Conservation (phyloP, 2,888 invertebrate genomes). For the Platypus cylindrus region DNA sequence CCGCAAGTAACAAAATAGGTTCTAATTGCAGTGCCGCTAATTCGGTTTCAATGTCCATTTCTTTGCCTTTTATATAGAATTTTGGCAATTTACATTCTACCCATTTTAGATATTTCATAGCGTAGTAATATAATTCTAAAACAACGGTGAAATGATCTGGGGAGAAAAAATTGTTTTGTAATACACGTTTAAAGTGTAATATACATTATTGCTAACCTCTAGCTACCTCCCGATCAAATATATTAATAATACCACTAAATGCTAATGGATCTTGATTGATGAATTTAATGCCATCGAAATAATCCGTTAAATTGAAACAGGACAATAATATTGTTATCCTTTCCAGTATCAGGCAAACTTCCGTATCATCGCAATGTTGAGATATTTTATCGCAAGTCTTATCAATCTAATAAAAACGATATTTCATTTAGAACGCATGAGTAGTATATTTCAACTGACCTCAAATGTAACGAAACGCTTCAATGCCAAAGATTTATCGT, state of each 20-base stretch:
- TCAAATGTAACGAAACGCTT: conserved; percentile 3
- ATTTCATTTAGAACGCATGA: not conserved
- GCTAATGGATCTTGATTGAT: conserved; percentile 10
- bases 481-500: conserved; percentile 5
- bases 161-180: not conserved
- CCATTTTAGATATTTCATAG: conserved; percentile 8
- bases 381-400: conserved; percentile 7
- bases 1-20: conserved; percentile 5
- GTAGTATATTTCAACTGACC: conserved; percentile 3
- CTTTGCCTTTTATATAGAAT: conserved; percentile 4
- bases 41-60: conserved; percentile 6
- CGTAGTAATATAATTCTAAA: conserved; percentile 10
- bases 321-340: conserved; percentile 9
- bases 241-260: conserved; percentile 8
- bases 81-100: conserved; percentile 7
- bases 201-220: conserved; percentile 5
- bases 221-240: conserved; percentile 6
- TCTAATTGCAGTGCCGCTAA: conserved; percentile 6
- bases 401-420: conserved; percentile 8
- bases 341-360: conserved; percentile 4
- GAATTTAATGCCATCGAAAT: conserved; percentile 12
- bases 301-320: conserved; percentile 8
- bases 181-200: not conserved
- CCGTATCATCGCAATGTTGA: conserved; percentile 3
- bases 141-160: conserved; percentile 4